Evolutionary conservation across 1,140 invertebrate species (phyloP), one percentile per base, ranked within the genome.

Genomic region (Panagrolaimus sp.): DNA sequence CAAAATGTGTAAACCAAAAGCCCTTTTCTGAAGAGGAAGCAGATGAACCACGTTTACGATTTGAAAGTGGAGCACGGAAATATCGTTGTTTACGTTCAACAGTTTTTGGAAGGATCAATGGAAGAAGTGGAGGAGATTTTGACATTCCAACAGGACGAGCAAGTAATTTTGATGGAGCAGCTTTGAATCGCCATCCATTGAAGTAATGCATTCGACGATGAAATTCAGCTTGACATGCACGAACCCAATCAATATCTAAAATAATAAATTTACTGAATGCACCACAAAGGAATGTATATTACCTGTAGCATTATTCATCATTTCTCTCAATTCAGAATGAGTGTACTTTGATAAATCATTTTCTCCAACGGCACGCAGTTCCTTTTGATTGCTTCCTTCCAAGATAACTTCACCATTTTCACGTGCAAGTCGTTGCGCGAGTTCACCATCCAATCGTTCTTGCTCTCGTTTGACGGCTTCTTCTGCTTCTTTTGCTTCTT

Each of bases 201-300:
- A 64, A 64, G 12, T 43, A 24, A 28, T 15, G 63, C 7, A 64
- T 17, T 5, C 63, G 63, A n/a, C 63, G 63, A 17, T 64, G 28
- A 14, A 64, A 64, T 64, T 64, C 63, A n/a, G 43, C 28, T 43
- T 43, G 63, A 21, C 63, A 64, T n/a, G 63, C 63, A 17, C 17
- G 28, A 17, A 64, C 6, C 17, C 17, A 28, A 4, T 64, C 38
- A 17, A 10, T 38, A 14, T 64, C 63, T 43, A 28, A 38, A 43
- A 21, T 4, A 2, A 1, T 4, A 21, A 64, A 43, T 15, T 8
- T 64, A 38, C 17, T 64, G 12, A 24, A n/a, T 12, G 32, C 4
- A 64, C 5, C 1, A 43, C 38, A 8, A 58, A n/a, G 1, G 5
- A 12, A 64, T 7, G 26, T 3, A 21, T 1, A 17, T n/a, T 64